Conservation (phyloP, 2,888 invertebrate genomes). For the Morpho achilles region DNA sequence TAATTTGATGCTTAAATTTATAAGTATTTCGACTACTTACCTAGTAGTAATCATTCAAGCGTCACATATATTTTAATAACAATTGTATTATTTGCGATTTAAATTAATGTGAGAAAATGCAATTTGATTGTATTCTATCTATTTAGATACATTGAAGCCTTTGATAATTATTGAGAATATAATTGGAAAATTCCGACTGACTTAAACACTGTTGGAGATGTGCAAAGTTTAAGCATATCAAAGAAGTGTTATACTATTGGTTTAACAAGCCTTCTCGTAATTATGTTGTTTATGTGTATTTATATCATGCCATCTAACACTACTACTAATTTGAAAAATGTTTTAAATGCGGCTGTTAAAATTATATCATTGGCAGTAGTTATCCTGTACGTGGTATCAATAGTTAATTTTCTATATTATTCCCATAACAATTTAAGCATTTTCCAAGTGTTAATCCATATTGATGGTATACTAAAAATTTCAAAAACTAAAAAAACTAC, state of each 20-base stretch:
- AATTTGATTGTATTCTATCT: too few relatives aligned
- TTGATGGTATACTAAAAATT: constrained; percentile 31
- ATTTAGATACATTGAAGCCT: constrained; percentile 29
- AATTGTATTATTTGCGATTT: background rate
- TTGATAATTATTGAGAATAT: constrained; percentile 36
- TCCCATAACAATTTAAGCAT: constrained; percentile 36
- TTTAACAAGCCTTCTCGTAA: constrained; percentile 25
- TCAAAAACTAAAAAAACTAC: constrained; percentile 34
- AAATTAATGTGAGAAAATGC: too few relatives aligned
- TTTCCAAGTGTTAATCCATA: constrained; percentile 34
- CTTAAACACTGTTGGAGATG: constrained; percentile 29
- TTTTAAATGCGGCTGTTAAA: constrained; percentile 35
- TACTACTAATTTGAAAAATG: constrained; percentile 8
- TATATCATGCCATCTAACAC: constrained; percentile 19
- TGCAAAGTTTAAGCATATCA: constrained; percentile 32
- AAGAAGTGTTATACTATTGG: constrained; percentile 38
- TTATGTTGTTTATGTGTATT: constrained; percentile 15
- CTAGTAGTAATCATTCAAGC: constrained; percentile 60
- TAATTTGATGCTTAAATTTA: constrained; percentile 55
- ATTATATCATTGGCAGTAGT: constrained; percentile 39
- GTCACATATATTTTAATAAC: constrained; percentile 43
- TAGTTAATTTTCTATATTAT: constrained; percentile 36
- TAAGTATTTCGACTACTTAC: constrained; percentile 59
- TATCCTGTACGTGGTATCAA: constrained; percentile 37
- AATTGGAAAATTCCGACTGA: constrained; percentile 49